Base-by-base conservation (phyloP, 2,113 vertebrate genomes). In the Hypanus sabinus region DNA sequence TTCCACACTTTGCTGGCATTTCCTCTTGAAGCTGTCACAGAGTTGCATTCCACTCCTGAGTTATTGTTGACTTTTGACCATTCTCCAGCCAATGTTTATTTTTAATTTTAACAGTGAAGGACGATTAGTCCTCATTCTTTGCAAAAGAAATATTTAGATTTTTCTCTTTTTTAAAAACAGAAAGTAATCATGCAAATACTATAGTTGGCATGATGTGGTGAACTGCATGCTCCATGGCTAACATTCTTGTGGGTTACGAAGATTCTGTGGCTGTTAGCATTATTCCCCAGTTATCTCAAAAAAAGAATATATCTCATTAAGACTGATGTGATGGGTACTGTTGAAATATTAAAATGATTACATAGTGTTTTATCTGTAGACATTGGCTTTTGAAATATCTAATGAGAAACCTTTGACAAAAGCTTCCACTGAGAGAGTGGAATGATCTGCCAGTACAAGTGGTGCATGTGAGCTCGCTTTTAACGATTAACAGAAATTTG, bases 31-130 rank as follows among this genome's bases (percentile, higher is more conserved):
- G 91, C 91, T 93, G 91, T 93, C 91, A 46, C 46, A 93, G 70
- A 93, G 30, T 12, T 55, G 24, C 91, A 93, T 93, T 93, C 91
- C 91, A 73, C 91, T 46, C 22, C 83, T 93, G 91, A 93, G 70
- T 93, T 93, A 93, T 93, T 93, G 71, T 68, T 93, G 91, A 93
- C 91, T 93, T 93, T 93, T 93, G 91, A 93, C 91, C 91, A 93
- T 30, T 93, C 91, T 93, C 91, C 73, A 73, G 33, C 91, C 91
- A 75, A 93, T 73, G 91, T 93, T 93, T 93, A 93, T 93, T 93
- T 93, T 93, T 93, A 93, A 93, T 93, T 93, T 93, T 93, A 93
- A 93, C 68, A 55, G 91, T 70, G 71, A 75, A 70, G 70, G 70
- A 73, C 27, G 91, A 73, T 73, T 93, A 38, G 91, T 55, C 91